phyloP scores from a whole-genome alignment of 1,140 invertebrate genomes.

The Pectinophora gossypiella region DNA sequence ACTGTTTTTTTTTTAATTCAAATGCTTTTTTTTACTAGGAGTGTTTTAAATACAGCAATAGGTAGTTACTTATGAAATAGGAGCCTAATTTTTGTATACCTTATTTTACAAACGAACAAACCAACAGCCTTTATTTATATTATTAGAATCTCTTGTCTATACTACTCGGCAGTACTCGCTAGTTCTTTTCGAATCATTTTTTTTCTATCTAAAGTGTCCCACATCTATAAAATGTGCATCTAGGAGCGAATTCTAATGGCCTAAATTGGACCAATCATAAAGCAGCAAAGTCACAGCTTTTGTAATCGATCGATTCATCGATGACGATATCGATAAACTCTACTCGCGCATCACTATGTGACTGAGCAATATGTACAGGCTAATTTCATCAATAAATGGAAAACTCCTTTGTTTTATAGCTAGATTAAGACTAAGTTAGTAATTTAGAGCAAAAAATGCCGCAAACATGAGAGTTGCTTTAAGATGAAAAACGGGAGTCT shows the following conservation, averaged over 20 bases:
- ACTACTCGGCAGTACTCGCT: not conserved
- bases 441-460: conserved; percentile 35
- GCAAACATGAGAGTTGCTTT: conserved; percentile 33
- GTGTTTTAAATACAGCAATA: not conserved
- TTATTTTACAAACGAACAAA: not conserved
- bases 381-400: conserved; percentile 16
- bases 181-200: not conserved
- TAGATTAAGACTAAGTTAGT: conserved; percentile 4
- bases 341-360: conserved; percentile 22
- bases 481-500: conserved; percentile 28
- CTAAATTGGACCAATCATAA: conserved; percentile 45
- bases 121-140: not conserved
- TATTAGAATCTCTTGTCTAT: not conserved
- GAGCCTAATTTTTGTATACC: not conserved
- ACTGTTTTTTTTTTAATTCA: not conserved
- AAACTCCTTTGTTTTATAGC: not conserved
- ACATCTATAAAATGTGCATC: conserved; percentile 51
- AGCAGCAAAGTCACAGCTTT: conserved; percentile 15
- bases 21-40: not conserved
- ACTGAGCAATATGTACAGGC: conserved; percentile 35
- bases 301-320: conserved; percentile 11
- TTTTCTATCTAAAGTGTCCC: conserved; percentile 53
- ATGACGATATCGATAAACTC: conserved; percentile 8
- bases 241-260: conserved; percentile 65
- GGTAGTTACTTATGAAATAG: not conserved